Base-by-base conservation (phyloP, 2,113 vertebrate species). In the Boleophthalmus pectinirostris region DNA sequence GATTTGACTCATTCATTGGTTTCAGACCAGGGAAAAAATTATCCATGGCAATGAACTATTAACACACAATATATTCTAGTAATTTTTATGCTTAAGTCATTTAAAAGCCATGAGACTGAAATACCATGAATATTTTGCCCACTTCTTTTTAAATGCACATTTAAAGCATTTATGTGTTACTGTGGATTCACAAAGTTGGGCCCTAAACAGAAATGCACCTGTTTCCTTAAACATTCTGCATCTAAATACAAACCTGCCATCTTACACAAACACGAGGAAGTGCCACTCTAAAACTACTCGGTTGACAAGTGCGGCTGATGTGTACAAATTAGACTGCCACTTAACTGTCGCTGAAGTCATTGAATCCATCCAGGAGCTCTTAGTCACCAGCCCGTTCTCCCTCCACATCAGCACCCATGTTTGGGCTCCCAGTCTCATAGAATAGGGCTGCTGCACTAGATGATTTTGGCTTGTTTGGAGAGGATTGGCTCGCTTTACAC, bases 291-390 rank as follows among this genome's bases (percentile, higher is more conserved):
- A 21, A 21, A 85, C 82, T 45, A 68, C 58, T 80, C 74, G 2
- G 64, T 25, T n/a, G 35, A 0, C 57, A 70, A 61, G 70, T 75
- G 54, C 67, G 63, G 56, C 65, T 83, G 77, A 83, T 83, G 70
- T 68, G 46, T 74, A 51, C 75, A 85, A 83, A 87, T 89, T 77
- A 76, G 51, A 33, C 74, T 66, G 67, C 79, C 75, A 77, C 81
- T 86, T 82, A 65, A 78, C 51, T 54, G 51, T 54, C 20, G 51
- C 74, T 12, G 15, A 73, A 72, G 75, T 77, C 65, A 76, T 61
- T 70, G 75, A 78, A 54, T 78, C 56, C 68, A 65, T 23, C 61
- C 68, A 69, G 14, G 61, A 66, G 76, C 60, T 14, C 65, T 51
- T 70, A 70, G 68, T 85, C 60, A 21, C 77, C 66, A 20, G 84